Conservation (phyloP, 2,797 vertebrate genomes). For the Astyanax mexicanus region DNA sequence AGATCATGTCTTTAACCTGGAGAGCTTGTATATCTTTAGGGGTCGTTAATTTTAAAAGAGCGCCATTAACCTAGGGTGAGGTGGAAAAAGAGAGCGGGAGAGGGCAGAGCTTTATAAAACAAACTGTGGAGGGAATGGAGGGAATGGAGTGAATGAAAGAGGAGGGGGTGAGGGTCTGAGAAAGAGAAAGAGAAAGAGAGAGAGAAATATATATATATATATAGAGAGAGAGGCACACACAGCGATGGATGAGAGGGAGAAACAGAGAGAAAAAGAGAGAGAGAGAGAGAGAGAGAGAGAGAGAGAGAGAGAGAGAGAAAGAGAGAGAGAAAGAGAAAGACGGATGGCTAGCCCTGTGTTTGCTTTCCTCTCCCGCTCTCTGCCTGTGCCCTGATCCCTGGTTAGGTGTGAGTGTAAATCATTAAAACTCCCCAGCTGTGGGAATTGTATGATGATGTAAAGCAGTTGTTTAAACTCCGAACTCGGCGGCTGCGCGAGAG, state of each 20-base stretch:
- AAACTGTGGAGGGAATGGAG: conserved; percentile 63
- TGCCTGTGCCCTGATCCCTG: conserved; percentile 36
- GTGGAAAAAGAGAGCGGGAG: conserved; percentile 63
- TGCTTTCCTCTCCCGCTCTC: conserved; percentile 27
- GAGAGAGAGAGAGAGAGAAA: neutral
- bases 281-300: no score
- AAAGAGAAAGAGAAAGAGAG: conserved; percentile 3
- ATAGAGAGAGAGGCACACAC: neutral
- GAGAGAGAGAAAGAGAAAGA: conserved; percentile 17
- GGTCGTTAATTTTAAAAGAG: conserved; percentile 83
- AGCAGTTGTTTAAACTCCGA: conserved; percentile 37
- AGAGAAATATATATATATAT: no score
- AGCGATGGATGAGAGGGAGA: conserved; percentile 8
- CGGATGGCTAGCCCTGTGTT: conserved; percentile 11
- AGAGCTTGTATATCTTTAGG: conserved; percentile 76
- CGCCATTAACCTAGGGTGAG: conserved; percentile 73
- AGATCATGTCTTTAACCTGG: conserved; percentile 66
- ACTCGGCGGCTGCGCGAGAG: neutral
- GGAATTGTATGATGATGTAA: conserved; percentile 35
- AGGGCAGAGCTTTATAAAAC: conserved; percentile 66
- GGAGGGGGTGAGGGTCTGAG: no score
- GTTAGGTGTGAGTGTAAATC: conserved; percentile 46
- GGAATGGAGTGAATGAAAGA: no score
- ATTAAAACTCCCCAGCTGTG: conserved; percentile 49
- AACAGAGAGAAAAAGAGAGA: no score